Evolutionary conservation across 2,113 vertebrate species (phyloP).

Genomic region (Rattus norvegicus): DNA sequence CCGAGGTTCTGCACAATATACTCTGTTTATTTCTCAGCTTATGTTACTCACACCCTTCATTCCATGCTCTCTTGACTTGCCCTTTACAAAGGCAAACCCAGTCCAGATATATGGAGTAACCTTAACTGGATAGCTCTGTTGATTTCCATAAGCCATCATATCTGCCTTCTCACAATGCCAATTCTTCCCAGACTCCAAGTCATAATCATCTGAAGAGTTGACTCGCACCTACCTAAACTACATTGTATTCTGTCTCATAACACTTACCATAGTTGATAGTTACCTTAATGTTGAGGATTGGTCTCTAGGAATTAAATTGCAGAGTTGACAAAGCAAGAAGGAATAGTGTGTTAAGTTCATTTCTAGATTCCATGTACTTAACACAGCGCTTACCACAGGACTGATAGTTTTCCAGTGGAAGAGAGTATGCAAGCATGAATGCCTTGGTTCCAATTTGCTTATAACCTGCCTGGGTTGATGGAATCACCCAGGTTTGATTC

Average conservation of each 20-base stretch:
- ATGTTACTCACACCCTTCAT: not conserved
- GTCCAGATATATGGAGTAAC: not conserved
- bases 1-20: not conserved
- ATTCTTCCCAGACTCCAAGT: not conserved
- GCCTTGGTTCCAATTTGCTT: not conserved
- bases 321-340: not conserved
- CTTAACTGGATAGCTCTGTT: not conserved
- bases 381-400: not conserved
- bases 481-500: not conserved
- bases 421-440: not conserved
- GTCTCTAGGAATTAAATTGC: not conserved
- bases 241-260: not conserved
- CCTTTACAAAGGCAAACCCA: not conserved
- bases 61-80: not conserved
- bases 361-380: not conserved
- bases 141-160: fast-evolving
- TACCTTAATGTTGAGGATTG: not conserved
- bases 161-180: not conserved
- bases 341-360: not conserved
- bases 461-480: not conserved
- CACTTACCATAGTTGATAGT: not conserved
- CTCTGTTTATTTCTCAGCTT: not conserved
- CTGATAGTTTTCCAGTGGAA: not conserved
- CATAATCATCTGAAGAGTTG: not conserved
- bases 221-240: not conserved